Percentiles rank a stretch among this genome's conserved stretches.
phyloP scores from a whole-genome alignment of 2,888 invertebrate genomes.

The Germaria angustata region DNA sequence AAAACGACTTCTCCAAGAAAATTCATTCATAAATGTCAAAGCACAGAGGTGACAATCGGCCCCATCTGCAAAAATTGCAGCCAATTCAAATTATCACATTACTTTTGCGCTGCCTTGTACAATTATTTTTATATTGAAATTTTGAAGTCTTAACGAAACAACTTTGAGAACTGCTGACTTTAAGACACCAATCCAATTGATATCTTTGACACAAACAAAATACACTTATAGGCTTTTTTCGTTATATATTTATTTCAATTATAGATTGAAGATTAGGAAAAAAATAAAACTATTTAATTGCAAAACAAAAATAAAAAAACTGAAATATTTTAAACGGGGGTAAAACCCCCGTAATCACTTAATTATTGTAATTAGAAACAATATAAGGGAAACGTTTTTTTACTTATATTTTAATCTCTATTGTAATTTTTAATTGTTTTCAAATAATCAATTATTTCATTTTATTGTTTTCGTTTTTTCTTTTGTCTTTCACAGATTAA shows the following conservation, averaged over 20 bases:
- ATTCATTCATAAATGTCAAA: too few species aligned
- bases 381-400: not conserved
- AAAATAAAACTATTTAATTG: not conserved
- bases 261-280: constrained; percentile 1
- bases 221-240: not conserved
- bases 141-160: not conserved
- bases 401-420: not conserved
- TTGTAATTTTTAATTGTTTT: constrained; percentile 9
- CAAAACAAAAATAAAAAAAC: not conserved
- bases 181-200: not conserved
- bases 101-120: too few species aligned
- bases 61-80: too few species aligned
- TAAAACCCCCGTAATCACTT: constrained; percentile 29
- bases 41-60: too few species aligned
- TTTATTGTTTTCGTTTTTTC: not conserved
- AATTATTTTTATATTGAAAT: too few species aligned
- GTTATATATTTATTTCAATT: constrained; percentile 30
- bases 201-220: constrained; percentile 18
- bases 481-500: not conserved
- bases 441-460: not conserved
- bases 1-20: too few species aligned
- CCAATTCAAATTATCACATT: too few species aligned
- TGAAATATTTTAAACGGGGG: not conserved
- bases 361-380: constrained; percentile 20
- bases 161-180: not conserved